Evolutionary conservation across 2,113 vertebrate genomes (phyloP), one percentile per base, ranked within the genome.

Genomic region (Labeo rohita): DNA sequence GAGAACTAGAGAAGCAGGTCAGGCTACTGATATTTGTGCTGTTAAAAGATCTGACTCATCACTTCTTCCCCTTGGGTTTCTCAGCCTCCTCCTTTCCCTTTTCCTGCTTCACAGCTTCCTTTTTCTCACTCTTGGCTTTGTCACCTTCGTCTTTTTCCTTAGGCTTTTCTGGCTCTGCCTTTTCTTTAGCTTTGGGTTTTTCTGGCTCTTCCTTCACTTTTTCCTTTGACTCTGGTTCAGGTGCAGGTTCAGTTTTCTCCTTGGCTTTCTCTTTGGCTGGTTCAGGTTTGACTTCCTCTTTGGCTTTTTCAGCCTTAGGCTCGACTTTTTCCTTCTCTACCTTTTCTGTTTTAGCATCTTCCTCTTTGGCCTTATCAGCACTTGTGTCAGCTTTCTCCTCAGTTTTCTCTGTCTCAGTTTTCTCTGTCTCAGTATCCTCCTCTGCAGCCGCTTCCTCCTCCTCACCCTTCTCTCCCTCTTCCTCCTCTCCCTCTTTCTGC

Each of bases 111-210:
- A 63, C 83, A 68, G 0, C n/a, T 36, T 73, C 76, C 87, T 87
- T 90, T 89, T 89, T 89, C 75, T 92, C 89, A 28, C 50, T 90
- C 75, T 92, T 92, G 84, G 87, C 84, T 61, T 89, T 87, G 63
- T 88, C 87, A 23, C 78, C 43, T 80, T 85, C 85, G 15, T 86
- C 87, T 90, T 89, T 89, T 45, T 34, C 70, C 63, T 87, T 87
- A 4, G 82, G 70, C 54, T 86, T 87, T 61, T 90, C 86, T 49
- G 85, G 36, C 70, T 87, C 89, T 21, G 88, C 49, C 83, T 93
- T 91, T 72, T 88, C 78, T 43, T 86, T 61, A 76, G 92, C 91
- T 80, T 92, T 92, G 63, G 90, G 89, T 87, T 92, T 91, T 83
- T 92, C 92, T 43, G 87, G 1, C 1, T 91, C 90, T 18, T 86